Percentiles rank a stretch among this genome's conserved stretches.
phyloP scores from a whole-genome alignment of 2,888 invertebrate genomes.

The Cerastis leucographa region DNA sequence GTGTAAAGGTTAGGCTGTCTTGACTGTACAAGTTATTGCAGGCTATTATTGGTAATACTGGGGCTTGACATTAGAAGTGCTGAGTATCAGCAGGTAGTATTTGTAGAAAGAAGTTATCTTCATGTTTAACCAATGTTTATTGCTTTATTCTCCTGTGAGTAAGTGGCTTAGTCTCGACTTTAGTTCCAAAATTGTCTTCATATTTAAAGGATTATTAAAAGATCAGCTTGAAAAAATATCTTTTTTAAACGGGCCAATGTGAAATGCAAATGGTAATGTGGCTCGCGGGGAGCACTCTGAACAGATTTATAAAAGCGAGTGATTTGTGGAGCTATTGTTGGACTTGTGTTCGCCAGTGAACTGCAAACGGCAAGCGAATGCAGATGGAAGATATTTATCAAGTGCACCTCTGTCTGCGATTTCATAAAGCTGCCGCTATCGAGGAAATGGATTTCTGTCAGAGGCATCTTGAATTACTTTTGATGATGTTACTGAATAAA shows the following conservation, averaged over 20 bases:
- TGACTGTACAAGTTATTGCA: constrained; percentile 50
- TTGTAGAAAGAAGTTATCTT: neutral
- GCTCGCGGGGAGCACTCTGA: constrained; percentile 52
- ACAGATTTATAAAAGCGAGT: constrained; percentile 68
- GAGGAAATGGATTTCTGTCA: constrained; percentile 50
- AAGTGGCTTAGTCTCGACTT: neutral
- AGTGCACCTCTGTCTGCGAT: constrained; percentile 50
- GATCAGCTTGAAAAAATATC: constrained; percentile 15
- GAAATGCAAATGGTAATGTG: constrained; percentile 73
- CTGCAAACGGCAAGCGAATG: constrained; percentile 55
- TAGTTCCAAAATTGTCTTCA: neutral
- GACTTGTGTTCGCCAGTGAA: constrained; percentile 50
- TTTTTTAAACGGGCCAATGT: constrained; percentile 33
- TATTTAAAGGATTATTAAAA: constrained; percentile 16
- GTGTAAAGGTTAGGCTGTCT: constrained; percentile 19
- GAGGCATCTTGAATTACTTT: constrained; percentile 36
- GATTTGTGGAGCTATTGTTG: constrained; percentile 71
- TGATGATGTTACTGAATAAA: constrained; percentile 26
- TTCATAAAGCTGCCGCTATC: constrained; percentile 43
- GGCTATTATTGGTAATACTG: constrained; percentile 30
- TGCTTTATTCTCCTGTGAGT: neutral
- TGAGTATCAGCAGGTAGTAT: neutral
- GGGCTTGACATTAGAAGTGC: constrained; percentile 16
- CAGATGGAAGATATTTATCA: constrained; percentile 62
- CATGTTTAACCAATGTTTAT: neutral